Conservation (phyloP, 2,113 vertebrate genomes). For the Cyprinodon variegatus region DNA sequence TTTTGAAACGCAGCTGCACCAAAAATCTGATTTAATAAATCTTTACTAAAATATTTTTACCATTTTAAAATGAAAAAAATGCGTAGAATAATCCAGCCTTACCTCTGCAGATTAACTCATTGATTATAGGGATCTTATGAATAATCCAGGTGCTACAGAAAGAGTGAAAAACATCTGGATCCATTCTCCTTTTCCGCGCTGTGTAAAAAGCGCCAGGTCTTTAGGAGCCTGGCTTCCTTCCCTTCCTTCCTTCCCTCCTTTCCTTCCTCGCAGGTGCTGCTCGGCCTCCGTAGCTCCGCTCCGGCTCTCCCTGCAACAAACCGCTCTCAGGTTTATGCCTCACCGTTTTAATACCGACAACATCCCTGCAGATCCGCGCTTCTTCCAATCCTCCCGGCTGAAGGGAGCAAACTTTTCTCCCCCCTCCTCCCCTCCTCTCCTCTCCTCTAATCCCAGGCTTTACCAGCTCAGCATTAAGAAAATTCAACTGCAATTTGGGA, state of each 20-base stretch:
- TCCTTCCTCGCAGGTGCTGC: conserved; percentile 74
- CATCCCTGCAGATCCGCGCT: conserved; percentile 72
- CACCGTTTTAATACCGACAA: conserved; percentile 80
- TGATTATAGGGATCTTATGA: not conserved
- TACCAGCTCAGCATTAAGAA: conserved; percentile 88
- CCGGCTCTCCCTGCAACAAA: conserved; percentile 41
- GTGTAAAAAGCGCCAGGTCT: conserved; percentile 47
- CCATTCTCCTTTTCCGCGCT: conserved; percentile 31
- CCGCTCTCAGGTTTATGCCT: conserved; percentile 75
- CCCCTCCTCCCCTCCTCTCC: conserved; percentile 75
- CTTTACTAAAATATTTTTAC: not conserved
- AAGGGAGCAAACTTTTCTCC: conserved; percentile 78
- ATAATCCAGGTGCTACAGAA: conserved; percentile 7
- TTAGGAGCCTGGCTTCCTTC: conserved; percentile 24
- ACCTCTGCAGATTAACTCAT: conserved; percentile 45
- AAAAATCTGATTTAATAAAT: not conserved
- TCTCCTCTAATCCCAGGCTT: conserved; percentile 86
- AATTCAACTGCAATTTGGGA: conserved; percentile 90
- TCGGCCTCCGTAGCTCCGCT: conserved; percentile 19
- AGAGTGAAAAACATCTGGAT: conserved; percentile 18
- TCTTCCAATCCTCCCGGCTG: conserved; percentile 76
- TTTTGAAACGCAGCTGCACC: not conserved
- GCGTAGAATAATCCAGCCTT: conserved; percentile 19
- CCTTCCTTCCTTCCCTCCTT: not conserved
- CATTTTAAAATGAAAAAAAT: not conserved